Percentiles rank a stretch among this genome's conserved stretches.
phyloP scores from a whole-genome alignment of 2,113 vertebrate species.

The Phasianus colchicus region DNA sequence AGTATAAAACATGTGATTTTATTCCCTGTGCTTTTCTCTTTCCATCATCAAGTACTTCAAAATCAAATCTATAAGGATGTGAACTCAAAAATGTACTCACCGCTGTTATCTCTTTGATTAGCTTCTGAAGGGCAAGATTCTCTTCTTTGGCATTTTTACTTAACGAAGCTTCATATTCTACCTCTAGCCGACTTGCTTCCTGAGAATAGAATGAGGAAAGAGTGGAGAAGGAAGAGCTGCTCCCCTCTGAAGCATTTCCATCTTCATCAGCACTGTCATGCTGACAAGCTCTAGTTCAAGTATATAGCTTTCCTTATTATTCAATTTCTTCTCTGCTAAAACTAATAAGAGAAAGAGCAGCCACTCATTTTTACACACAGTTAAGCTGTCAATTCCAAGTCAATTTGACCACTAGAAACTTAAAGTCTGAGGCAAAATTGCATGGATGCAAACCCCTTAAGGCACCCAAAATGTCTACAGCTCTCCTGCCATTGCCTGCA shows the following conservation, averaged over 20 bases:
- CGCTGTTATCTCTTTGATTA: constrained; percentile 76
- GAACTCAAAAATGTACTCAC: constrained; percentile 21
- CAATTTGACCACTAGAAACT: neutral
- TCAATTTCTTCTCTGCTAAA: neutral
- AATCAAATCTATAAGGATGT: neutral
- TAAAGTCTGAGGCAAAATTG: neutral
- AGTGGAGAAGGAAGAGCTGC: neutral
- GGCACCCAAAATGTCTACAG: neutral
- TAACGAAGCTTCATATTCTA: constrained; percentile 69
- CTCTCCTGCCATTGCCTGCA: neutral
- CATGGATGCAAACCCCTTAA: neutral
- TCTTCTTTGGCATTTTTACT: constrained; percentile 69
- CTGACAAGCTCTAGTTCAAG: neutral
- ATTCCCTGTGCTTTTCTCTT: neutral
- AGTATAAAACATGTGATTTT: neutral
- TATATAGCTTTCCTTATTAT: neutral
- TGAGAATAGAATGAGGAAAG: constrained; percentile 48
- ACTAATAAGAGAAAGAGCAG: neutral
- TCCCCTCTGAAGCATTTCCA: neutral
- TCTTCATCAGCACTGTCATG: neutral
- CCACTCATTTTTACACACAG: neutral
- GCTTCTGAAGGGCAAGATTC: constrained; percentile 72
- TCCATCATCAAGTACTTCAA: neutral
- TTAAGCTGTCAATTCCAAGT: neutral
- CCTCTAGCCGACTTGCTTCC: constrained; percentile 70